Base-by-base conservation (phyloP, 2,888 invertebrate genomes). In the Orthosia incerta region DNA sequence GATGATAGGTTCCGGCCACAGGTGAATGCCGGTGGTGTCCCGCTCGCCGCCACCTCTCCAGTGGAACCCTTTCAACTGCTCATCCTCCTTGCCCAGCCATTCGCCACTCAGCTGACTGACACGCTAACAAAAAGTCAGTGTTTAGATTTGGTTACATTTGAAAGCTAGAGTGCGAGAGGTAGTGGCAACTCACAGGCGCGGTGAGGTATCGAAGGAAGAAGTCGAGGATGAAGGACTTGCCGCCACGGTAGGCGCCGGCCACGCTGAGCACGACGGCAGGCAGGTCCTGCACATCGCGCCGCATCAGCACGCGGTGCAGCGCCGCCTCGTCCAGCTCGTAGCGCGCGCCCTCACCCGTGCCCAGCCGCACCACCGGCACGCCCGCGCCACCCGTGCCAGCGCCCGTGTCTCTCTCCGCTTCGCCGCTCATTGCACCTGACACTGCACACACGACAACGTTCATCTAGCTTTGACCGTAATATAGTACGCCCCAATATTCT, bases 21-120 rank as follows among this genome's bases (percentile, higher is more conserved):
- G 97, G 39, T 99, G 96, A 85, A 99, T 99, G 51, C 99, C 99
- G 18, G 99, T 98, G 18, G 99, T 99, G 89, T 99, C 98, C 69
- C 99, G 96, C 90, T 99, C 99, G 0, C 98, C 98, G n/a, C 99
- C 99, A 1, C 99, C 99, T 86, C 98, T 97, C 99, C 99, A 99
- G 45, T 98, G 98, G 93, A 99, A 99, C 0, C 99, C 99, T 62
- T 97, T 97, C 74, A 99, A 93, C 0, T 98, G 98, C 9, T 85
- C 86, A 20, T 98, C 97, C 63, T 98, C 98, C 71, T 97, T 97
- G 11, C 99, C 99, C 80, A 99, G 93, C 99, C 90, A 90, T 18
- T 82, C 81, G 0, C 86, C 86, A 69, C 68, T 77, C 48, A 82
- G 61, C 45, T 88, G 89, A 39, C 74, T 80, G 26, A 64, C 55